Base-by-base conservation (phyloP, 2,797 vertebrate genomes). In the Mus caroli region DNA sequence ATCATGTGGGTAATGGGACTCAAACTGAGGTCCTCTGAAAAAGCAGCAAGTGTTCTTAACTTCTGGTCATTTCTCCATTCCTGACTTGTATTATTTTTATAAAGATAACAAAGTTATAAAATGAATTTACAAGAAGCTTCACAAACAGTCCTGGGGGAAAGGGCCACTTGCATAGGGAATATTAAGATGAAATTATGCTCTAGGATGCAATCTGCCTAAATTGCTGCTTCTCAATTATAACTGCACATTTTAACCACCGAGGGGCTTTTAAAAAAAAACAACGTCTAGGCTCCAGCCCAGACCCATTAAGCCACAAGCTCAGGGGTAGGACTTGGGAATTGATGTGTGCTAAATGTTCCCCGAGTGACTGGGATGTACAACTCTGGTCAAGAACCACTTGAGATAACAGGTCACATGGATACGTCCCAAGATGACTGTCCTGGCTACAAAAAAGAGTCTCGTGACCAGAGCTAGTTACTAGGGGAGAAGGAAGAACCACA, bases 231-330 rank as follows among this genome's bases (percentile, higher is more conserved):
- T 94, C 78, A 91, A 43, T 83, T 80, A 71, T 46, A 71, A 37
- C 60, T 92, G 54, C 60, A 90, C 15, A 54, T 76, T 89, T 75
- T 17, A 94, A 78, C 31, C 43, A 82, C 64, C 20, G 15, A 91
- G 28, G 92, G 93, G 31, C n/a, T 95, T 96, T 96, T 28, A 5
- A 82, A 96, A 95, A 94, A 91, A 62, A 83, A 43, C 91, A 82
- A 73, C 80, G 69, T 94, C 80, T 26, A 83, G 50, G 43, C 94
- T 95, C 92, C 50, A 58, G 69, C 75, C 80, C 58, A 79, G 43
- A 83, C 3, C 58, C 75, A 71, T 91, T 89, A 91, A 87, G 60
- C 88, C 58, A 89, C 85, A 94, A 91, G 76, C 75, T 94, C 88
- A 96, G 77, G 71, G 78, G 79, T 31, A 31, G n/a, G 46, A 43